Conservation (phyloP, 2,113 vertebrate species). For the Rousettus leschenaultii region DNA sequence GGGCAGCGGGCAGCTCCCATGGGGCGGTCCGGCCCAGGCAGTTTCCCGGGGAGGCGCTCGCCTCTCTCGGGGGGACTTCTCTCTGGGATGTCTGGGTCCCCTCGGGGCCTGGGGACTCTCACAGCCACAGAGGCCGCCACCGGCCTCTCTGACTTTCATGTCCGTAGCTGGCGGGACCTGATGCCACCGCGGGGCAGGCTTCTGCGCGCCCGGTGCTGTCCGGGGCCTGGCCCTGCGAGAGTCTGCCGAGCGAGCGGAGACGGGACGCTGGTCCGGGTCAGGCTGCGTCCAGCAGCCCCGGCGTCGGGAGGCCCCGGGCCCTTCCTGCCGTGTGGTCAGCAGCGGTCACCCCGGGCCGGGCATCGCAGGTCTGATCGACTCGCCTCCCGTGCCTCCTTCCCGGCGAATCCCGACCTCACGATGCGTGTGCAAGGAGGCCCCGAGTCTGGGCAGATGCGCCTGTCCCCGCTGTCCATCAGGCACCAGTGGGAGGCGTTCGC, state of each 20-base stretch:
- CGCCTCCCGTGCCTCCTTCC: neutral
- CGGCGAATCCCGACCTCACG: accelerated
- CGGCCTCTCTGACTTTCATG: neutral
- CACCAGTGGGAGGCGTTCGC: accelerated
- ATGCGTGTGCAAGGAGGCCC: accelerated
- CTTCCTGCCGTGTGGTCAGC: accelerated
- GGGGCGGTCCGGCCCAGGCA: accelerated
- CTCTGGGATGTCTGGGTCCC: accelerated
- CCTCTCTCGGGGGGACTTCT: too few species aligned
- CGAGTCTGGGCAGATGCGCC: neutral
- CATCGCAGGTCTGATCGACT: accelerated
- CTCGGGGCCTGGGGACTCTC: neutral
- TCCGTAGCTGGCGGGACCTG: neutral
- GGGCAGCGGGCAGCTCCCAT: neutral
- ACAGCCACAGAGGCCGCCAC: neutral
- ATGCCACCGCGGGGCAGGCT: neutral
- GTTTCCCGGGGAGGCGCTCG: accelerated
- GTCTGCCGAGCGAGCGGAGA: neutral
- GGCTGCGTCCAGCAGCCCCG: accelerated
- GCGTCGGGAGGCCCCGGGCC: neutral
- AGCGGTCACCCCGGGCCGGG: accelerated
- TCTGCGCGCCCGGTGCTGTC: too few species aligned
- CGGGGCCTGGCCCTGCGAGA: accelerated
- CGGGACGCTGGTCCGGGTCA: accelerated
- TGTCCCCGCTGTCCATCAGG: neutral